Base-by-base conservation (phyloP, 2,113 vertebrate genomes). In the Salvelinus namaycush region DNA sequence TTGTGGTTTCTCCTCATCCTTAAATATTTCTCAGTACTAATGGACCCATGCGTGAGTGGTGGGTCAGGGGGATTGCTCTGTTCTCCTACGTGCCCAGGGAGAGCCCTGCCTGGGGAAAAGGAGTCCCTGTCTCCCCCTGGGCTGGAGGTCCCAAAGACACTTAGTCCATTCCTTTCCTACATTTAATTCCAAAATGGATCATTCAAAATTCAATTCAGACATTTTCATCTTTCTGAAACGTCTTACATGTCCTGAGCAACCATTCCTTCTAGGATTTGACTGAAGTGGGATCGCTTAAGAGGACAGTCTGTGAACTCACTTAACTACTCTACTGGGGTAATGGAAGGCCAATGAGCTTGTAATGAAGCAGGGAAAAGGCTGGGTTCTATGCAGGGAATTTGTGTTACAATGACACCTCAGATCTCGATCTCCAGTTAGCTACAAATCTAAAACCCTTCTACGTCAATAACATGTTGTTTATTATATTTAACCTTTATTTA, bases 21-120 rank as follows among this genome's bases (percentile, higher is more conserved):
- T 93, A 95, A 96, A 94, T 95, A 95, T 95, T 95, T 94, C 93
- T 95, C 86, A 94, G 93, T 94, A 97, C 92, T 96, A 96, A 95
- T 93, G 88, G 85, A 86, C 81, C 86, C 85, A 80, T 82, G 89
- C 76, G 11, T 54, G 60, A 9, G 65, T 57, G 12, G 78, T 67
- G 39, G 49, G 86, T 84, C 81, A 76, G 62, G 85, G 81, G 78
- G 81, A 76, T 82, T 75, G 82, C 34, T n/a, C 49, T 1, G 49
- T 9, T 49, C 71, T 76, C 85, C 49, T 24, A 67, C 31, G 83
- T 76, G 68, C 3, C 72, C 82, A 1, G 90, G 90, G 85, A 87
- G 69, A 83, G 70, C 54, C 70, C 69, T 74, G 86, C 70, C 88
- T 84, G 82, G 85, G 89, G 88, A 88, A 81, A 70, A 83, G 87